These are phyloP conservation scores for Leucozona laternaria DNA, from an alignment of 2,888 invertebrate genomes.

Conservation along the genomic window DNA sequence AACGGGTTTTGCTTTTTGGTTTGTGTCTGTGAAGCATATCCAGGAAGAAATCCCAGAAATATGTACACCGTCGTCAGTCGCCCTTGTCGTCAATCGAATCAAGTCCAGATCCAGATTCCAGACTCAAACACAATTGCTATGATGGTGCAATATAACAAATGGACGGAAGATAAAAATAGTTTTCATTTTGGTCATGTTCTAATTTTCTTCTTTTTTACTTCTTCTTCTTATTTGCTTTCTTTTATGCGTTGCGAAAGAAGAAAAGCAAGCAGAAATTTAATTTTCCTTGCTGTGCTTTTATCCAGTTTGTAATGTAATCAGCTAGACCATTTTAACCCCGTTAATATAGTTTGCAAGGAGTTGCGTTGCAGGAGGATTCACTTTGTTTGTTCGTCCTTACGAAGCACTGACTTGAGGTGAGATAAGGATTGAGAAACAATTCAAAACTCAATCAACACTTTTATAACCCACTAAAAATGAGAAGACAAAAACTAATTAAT, in stretches of 20 bases:
- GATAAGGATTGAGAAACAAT: slow-evolving; percentile 25
- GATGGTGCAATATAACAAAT: neutral
- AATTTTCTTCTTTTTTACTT: slow-evolving; percentile 25
- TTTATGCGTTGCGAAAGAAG: slow-evolving; percentile 19
- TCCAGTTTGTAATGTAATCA: slow-evolving; percentile 32
- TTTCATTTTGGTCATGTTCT: slow-evolving; percentile 64
- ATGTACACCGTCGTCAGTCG: neutral
- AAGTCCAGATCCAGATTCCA: too few relatives aligned
- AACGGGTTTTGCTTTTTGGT: neutral
- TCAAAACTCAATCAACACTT: slow-evolving; percentile 39
- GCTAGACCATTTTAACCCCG: slow-evolving; percentile 31
- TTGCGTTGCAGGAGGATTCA: neutral
- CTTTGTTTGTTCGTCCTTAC: neutral
- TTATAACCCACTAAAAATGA: slow-evolving; percentile 31
- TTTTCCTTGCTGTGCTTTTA: slow-evolving; percentile 47
- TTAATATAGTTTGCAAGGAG: slow-evolving; percentile 28
- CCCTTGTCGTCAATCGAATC: slow-evolving; percentile 6
- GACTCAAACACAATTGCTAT: slow-evolving; percentile 52
- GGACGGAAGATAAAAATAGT: slow-evolving; percentile 60
- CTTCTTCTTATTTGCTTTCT: neutral
- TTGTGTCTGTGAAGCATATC: neutral
- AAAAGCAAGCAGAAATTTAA: slow-evolving; percentile 45
- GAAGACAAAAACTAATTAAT: slow-evolving; percentile 39
- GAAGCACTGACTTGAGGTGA: slow-evolving; percentile 8
- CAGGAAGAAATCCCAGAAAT: neutral